These are phyloP conservation scores for Cottus gobio DNA, from an alignment of 2,113 vertebrate genomes.

Conservation along the genomic window DNA sequence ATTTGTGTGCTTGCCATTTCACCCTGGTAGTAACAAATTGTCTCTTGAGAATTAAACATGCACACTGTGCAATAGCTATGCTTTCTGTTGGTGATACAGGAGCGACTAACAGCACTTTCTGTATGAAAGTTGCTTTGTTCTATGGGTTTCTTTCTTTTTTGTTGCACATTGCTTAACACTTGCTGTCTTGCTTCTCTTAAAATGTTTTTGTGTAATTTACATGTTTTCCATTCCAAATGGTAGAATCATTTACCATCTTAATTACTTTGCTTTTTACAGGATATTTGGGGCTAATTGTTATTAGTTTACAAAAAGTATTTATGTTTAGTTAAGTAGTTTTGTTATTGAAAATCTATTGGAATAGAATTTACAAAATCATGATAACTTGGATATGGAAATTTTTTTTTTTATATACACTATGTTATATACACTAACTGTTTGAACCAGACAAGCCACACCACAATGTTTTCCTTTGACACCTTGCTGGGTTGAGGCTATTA, in stretches of 20 bases:
- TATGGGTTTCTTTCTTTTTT: conserved; percentile 23
- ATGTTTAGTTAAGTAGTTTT: not conserved
- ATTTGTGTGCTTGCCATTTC: conserved; percentile 20
- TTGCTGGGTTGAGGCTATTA: not conserved
- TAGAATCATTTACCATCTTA: not conserved
- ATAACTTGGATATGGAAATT: not conserved
- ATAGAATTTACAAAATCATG: no score
- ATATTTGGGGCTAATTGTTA: not conserved
- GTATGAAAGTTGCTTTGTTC: conserved; percentile 8
- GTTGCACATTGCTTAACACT: conserved; percentile 25
- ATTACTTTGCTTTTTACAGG: not conserved
- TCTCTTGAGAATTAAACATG: not conserved
- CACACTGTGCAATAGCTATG: not conserved
- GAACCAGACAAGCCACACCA: no score
- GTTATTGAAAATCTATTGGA: not conserved
- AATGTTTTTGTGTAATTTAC: not conserved
- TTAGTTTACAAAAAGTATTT: not conserved
- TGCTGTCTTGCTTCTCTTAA: not conserved
- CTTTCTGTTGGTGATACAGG: not conserved
- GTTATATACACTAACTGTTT: no score
- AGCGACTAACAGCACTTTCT: conserved; percentile 25
- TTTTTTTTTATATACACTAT: not conserved
- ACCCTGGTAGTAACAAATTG: not conserved
- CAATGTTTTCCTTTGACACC: not conserved
- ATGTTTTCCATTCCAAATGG: not conserved